Percentiles rank a stretch among this genome's conserved stretches.
Conservation (phyloP, 2,888 invertebrate species). For the Vandiemenella viatica region DNA sequence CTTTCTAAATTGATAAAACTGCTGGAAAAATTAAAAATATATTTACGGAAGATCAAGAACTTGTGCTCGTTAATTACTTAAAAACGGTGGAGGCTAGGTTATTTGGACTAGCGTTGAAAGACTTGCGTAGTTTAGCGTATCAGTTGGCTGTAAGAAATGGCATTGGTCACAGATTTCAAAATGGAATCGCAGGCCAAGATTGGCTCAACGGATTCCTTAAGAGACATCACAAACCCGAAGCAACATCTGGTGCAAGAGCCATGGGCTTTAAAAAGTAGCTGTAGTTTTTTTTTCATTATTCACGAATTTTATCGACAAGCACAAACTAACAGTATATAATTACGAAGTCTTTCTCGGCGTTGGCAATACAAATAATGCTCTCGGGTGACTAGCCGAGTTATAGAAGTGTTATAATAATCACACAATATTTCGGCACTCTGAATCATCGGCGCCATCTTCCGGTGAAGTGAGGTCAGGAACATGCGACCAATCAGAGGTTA, state of each 20-base stretch:
- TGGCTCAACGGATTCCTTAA: constrained; percentile 38
- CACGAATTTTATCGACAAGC: not conserved
- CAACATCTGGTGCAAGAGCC: not conserved
- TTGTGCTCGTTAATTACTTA: constrained; percentile 4
- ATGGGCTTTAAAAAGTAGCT: not conserved
- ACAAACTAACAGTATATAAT: too few relatives aligned
- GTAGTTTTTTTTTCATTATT: not conserved
- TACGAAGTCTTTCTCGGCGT: too few relatives aligned
- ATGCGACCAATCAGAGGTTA: too few relatives aligned
- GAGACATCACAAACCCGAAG: constrained; percentile 23
- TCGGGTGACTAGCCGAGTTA: too few relatives aligned
- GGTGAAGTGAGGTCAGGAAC: too few relatives aligned
- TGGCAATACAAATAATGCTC: too few relatives aligned
- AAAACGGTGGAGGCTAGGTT: constrained; percentile 1
- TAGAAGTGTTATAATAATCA: too few relatives aligned
- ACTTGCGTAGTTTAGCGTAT: constrained; percentile 35
- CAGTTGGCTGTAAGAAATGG: constrained; percentile 36
- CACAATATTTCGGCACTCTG: too few relatives aligned
- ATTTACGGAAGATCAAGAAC: constrained; percentile 1
- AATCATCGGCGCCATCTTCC: too few relatives aligned
- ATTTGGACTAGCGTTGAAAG: not conserved
- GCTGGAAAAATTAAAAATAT: not conserved
- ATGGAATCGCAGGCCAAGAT: constrained; percentile 35
- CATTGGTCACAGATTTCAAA: constrained; percentile 34
- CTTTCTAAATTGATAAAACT: not conserved